Base-by-base conservation (phyloP, 1,140 invertebrate species). In the Drosophila watanabei region DNA sequence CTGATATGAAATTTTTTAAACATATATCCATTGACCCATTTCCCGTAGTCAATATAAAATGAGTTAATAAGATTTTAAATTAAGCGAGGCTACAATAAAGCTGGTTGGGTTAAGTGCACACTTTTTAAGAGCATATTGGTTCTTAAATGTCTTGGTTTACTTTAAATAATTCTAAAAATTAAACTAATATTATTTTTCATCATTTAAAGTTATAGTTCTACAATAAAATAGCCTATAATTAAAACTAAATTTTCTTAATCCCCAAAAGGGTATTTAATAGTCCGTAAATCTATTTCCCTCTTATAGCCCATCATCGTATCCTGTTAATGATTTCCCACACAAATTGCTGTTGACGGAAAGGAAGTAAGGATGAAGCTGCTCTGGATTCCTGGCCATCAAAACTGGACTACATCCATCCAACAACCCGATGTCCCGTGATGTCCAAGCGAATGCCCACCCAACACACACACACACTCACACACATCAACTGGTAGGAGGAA, bases 301-400 rank as follows among this genome's bases (percentile, higher is more conserved):
- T 24, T 24, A 24, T 24, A 24, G 24, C 24, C 24, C 18, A 24
- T 56, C 33, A 56, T 37, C 14, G 18, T n/a, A 37, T 16, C 16
- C 41, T 54, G 45, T 61, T 75, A 64, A 89, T 89, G 72, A 89
- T 77, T 82, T 87, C 58, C 58, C 58, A 69, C 77, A 64, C 59
- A 89, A 84, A 88, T 88, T 88, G 80, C 28, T 71, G 65, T 83
- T 78, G 65, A 80, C 62, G 61, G 39, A 0, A 33, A 45, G 75
- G 16, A 41, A 33, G 75, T 48, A 65, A 56, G 52, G 5, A 56
- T 24, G 5, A 24, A 56, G 33, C 52, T 56, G 35, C 54, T 68
- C 70, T 63, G 62, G 80, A 73, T 71, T 65, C 62, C 75, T 78
- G 75, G 49, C 37, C 65, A 79, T 59, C 73, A 76, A 64, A 56